A percentile compares a stretch with the other conserved stretches of the same genome.
These are phyloP conservation scores for Sabatieria punctata DNA, from an alignment of 2,888 invertebrate species.

Conservation along the genomic window DNA sequence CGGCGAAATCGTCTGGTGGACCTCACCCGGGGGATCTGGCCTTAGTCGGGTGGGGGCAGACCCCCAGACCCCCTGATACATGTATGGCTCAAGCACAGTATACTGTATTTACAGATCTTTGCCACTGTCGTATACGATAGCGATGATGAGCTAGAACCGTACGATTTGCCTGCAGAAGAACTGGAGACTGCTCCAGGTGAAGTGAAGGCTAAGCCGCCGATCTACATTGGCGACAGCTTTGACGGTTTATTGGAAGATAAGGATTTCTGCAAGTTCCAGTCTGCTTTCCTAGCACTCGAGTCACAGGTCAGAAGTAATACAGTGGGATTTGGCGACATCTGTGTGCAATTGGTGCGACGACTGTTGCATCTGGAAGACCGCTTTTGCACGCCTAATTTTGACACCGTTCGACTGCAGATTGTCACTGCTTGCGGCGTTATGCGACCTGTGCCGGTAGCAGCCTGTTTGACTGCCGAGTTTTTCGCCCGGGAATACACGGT, in stretches of 20 bases:
- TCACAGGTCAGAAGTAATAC: neutral
- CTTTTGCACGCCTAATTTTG: neutral
- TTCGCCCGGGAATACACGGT: neutral
- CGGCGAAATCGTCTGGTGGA: too few relatives aligned
- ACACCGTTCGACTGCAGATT: neutral
- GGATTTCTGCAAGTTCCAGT: neutral
- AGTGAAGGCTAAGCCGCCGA: neutral
- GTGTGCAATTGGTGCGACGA: neutral
- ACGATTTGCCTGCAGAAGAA: too few relatives aligned
- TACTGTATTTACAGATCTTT: too few relatives aligned
- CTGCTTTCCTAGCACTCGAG: neutral
- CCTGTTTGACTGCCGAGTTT: neutral
- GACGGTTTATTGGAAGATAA: neutral
- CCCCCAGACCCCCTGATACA: too few relatives aligned
- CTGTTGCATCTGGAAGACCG: neutral
- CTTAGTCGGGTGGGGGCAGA: too few relatives aligned
- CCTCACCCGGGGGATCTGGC: too few relatives aligned
- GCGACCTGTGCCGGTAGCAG: neutral
- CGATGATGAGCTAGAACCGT: too few relatives aligned
- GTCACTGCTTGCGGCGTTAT: neutral
- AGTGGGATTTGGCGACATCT: neutral
- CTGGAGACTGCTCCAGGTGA: too few relatives aligned
- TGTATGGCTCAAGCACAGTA: too few relatives aligned
- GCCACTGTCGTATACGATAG: too few relatives aligned
- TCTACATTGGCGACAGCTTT: neutral